Conservation (phyloP, 37 sponge, comb jelly and placozoan species). For the Aplysina aerophoba region DNA sequence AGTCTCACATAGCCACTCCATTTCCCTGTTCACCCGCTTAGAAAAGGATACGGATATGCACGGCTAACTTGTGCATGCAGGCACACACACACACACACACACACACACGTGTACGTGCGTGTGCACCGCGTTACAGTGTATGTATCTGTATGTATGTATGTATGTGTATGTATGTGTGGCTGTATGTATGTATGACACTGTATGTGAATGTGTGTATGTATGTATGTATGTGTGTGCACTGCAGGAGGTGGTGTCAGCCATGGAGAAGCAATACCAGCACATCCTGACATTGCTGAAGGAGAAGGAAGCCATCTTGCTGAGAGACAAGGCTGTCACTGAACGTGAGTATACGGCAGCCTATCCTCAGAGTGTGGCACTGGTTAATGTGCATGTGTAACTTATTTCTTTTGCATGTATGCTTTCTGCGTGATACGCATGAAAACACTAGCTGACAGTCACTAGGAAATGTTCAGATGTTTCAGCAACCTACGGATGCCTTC, state of each 20-base stretch:
- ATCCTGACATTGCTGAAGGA: background rate
- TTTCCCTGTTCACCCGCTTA: background rate
- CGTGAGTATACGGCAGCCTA: background rate
- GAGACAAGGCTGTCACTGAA: slow-evolving; percentile 8
- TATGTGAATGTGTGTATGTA: background rate
- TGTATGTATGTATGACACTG: background rate
- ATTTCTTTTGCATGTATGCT: too few relatives aligned
- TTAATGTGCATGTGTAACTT: too few relatives aligned
- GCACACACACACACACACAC: too few relatives aligned
- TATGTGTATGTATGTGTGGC: background rate
- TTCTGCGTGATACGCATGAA: too few relatives aligned
- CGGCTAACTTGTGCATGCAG: background rate
- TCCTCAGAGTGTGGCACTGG: too few relatives aligned
- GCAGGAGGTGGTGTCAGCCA: background rate
- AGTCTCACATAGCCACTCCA: too few relatives aligned
- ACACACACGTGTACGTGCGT: background rate
- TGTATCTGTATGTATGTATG: too few relatives aligned
- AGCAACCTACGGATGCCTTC: too few relatives aligned
- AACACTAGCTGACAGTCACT: too few relatives aligned
- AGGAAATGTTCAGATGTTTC: too few relatives aligned
- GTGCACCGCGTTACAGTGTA: too few relatives aligned
- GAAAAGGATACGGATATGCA: background rate
- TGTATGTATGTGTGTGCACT: background rate
- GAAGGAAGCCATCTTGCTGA: background rate
- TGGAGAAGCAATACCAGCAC: slow-evolving; percentile 23